Evolutionary conservation across 2,888 invertebrate species (phyloP), one percentile per base, ranked within the genome.

Genomic region (Epirrhoe alternata): DNA sequence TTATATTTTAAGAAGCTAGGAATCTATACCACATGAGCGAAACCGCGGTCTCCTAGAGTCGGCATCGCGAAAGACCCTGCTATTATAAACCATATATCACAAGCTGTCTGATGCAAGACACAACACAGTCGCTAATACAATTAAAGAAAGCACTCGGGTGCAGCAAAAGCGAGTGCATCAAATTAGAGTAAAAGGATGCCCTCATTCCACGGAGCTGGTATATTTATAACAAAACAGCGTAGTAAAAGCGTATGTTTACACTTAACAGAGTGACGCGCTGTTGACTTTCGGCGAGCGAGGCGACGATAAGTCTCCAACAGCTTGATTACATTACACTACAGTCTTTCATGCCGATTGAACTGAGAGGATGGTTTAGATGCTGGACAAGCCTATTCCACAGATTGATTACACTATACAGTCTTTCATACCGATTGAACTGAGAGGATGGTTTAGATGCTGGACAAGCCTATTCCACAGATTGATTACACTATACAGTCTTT

Each of bases 211-310:
- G 70, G 71, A 69, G 74, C 74, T 67, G 54, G 64, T 79, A 78
- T 78, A 77, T 79, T 75, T 78, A 78, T 58, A 66, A n/a, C n/a
- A n/a, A 72, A 70, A 73, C 71, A 68, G 74, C 72, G 76, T 73
- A 79, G 72, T 75, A 76, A 77, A 77, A 71, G 64, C 64, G 67
- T 60, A 53, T 64, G 68, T 72, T 72, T 69, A 72, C 47, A 14
- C 47, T 47, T 16, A 12, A 42, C 68, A 55, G 61, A 58, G 53
- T n/a, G 61, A 54, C 61, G 38, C 61, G 55, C 7, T 61, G 61
- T 62, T 62, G 51, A 62, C 56, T n/a, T 60, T 24, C 7, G 62
- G 24, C 57, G 64, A 54, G 51, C 38, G 60, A 60, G 65, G 68
- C 59, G 59, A 68, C 61, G 42, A 49, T 55, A 33, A 31, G 61